These are phyloP conservation scores for Picus viridis DNA, from an alignment of 2,797 vertebrate species.

Conservation along the genomic window DNA sequence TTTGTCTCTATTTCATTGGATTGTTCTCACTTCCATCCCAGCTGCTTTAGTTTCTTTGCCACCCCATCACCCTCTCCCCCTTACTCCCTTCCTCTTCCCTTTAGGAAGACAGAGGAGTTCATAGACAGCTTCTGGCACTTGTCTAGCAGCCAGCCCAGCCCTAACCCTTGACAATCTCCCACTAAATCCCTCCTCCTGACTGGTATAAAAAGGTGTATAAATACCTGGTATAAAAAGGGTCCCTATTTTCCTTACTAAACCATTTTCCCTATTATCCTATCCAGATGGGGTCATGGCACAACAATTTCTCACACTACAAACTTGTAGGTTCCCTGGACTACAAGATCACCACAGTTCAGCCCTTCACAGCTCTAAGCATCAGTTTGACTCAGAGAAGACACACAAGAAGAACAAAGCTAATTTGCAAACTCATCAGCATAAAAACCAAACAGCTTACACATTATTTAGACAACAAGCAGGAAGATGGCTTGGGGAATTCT, in stretches of 20 bases:
- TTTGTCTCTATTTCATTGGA: too few relatives aligned
- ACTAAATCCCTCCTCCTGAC: background rate
- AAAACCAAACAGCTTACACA: background rate
- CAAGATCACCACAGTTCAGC: background rate
- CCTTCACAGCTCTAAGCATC: too few relatives aligned
- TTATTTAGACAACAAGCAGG: background rate
- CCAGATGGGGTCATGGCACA: background rate
- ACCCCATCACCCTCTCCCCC: too few relatives aligned
- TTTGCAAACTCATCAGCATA: background rate
- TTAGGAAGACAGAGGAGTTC: too few relatives aligned
- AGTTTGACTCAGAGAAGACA: background rate
- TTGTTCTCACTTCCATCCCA: too few relatives aligned
- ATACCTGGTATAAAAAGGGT: background rate
- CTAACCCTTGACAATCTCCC: too few relatives aligned
- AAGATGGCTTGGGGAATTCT: background rate
- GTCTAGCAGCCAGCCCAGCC: too few relatives aligned
- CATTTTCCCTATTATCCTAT: background rate
- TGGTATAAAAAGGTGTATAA: background rate
- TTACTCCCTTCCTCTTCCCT: too few relatives aligned
- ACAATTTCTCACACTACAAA: background rate
- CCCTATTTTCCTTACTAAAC: accelerated
- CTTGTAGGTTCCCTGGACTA: background rate
- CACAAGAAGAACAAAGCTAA: background rate
- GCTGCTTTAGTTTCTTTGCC: too few relatives aligned
- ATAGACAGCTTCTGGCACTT: too few relatives aligned